Percentiles rank a stretch among this genome's conserved stretches.
Conservation (phyloP, 2,888 invertebrate species). For the Pilophorus perplexus region DNA sequence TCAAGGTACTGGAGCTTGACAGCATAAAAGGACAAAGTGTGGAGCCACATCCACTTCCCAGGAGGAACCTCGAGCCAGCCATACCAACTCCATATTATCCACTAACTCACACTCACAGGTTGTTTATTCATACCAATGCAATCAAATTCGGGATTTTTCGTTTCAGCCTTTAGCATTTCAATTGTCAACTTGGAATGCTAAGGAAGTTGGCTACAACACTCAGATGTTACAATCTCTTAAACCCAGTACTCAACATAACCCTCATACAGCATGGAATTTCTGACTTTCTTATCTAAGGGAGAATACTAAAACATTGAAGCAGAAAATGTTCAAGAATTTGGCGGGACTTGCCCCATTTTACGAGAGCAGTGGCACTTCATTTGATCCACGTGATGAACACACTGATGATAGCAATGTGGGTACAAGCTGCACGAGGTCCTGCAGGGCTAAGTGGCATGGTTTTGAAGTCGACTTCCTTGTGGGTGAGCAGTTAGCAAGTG, state of each 20-base stretch:
- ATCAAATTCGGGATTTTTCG: neutral
- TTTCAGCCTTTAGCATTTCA: neutral
- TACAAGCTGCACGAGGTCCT: neutral
- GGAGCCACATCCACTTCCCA: conserved; percentile 22
- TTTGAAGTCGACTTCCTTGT: too few species aligned
- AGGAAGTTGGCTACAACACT: too few species aligned
- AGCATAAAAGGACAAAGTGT: neutral
- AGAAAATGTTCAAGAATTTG: conserved; percentile 36
- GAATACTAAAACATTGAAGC: conserved; percentile 33
- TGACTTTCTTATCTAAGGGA: conserved; percentile 8
- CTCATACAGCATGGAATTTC: too few species aligned
- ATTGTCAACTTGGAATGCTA: too few species aligned
- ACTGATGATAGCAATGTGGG: conserved; percentile 1
- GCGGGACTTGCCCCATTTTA: conserved; percentile 32
- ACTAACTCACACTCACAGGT: conserved; percentile 33
- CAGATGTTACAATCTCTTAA: too few species aligned
- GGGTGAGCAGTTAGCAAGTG: too few species aligned
- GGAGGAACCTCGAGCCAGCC: conserved; percentile 30
- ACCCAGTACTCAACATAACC: too few species aligned
- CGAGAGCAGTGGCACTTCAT: conserved; percentile 1
- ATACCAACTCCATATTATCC: conserved; percentile 37
- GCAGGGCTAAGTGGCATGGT: neutral
- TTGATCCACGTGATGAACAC: conserved; percentile 12
- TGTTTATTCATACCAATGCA: neutral
- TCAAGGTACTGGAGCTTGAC: conserved; percentile 30